Base-by-base conservation (phyloP, 2,113 vertebrate genomes). In the Galbula dea region DNA sequence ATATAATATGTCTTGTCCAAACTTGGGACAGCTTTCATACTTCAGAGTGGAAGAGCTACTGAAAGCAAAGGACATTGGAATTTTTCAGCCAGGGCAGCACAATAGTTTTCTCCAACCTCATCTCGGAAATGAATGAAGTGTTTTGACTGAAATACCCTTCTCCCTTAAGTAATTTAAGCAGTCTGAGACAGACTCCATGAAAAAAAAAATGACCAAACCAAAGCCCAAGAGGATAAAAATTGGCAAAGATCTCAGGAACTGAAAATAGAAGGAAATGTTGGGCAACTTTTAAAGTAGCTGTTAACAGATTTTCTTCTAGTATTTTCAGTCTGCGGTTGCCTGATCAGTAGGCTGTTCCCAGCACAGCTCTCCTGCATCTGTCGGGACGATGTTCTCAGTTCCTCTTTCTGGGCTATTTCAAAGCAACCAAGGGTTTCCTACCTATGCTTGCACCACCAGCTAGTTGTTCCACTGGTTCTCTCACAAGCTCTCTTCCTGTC, bases 121-220 rank as follows among this genome's bases (percentile, higher is more conserved):
- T 74, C 37, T 90, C 36, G 79, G 78, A 89, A 93, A 76, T 49
- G 10, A 87, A 49, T 55, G 13, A 89, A 89, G 14, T 77, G 19
- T 80, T 95, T 93, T 94, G 72, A 83, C 37, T 86, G 75, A 91
- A 94, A 77, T 74, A n/a, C 91, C 46, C 12, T 86, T 75, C 36
- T 90, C 16, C 55, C 71, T 89, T 65, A 75, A 85, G 51, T 69
- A 73, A 80, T 82, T 71, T 55, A 72, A 43, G 61, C 24, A 45
- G 24, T 68, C 26, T 66, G 46, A 91, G 14, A 17, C 18, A 85
- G 46, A 58, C 34, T 62, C 45, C 4, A 61, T 36, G 29, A n/a
- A 32, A 7, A 6, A 1, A 6, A 27, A 12, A 37, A 36, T 67
- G 76, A 36, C 7, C 4, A 49, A 14, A 69, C 77, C 84, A 52